These are phyloP conservation scores for Mus spretus DNA, from an alignment of 2,797 vertebrate species.

Conservation along the genomic window DNA sequence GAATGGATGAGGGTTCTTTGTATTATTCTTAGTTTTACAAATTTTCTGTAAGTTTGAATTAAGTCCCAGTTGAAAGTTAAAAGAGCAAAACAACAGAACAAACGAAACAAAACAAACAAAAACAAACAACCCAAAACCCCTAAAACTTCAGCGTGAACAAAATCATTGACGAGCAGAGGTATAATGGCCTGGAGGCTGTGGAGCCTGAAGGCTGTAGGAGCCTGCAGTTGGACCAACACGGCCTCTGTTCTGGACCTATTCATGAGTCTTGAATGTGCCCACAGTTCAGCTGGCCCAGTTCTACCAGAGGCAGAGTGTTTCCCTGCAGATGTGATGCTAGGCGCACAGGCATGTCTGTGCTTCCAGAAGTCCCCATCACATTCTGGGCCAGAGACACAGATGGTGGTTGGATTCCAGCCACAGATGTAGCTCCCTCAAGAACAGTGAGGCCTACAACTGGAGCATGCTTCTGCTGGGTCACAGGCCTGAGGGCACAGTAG, in stretches of 20 bases:
- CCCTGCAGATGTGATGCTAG: slow-evolving; percentile 73
- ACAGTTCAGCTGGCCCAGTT: slow-evolving; percentile 62
- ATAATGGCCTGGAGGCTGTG: not conserved
- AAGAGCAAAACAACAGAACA: not conserved
- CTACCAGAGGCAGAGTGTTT: slow-evolving; percentile 65
- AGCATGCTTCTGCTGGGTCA: slow-evolving; percentile 69
- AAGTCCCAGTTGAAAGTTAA: not conserved
- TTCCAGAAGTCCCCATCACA: slow-evolving; percentile 72
- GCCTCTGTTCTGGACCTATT: slow-evolving; percentile 31
- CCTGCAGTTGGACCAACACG: not conserved
- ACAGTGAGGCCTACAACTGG: slow-evolving; percentile 86
- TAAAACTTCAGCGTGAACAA: not conserved
- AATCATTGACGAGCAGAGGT: not conserved
- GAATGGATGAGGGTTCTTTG: not conserved
- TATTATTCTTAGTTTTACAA: not conserved
- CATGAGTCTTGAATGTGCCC: slow-evolving; percentile 34
- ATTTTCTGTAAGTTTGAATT: not conserved
- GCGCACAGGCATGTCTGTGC: slow-evolving; percentile 82
- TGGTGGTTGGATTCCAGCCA: slow-evolving; percentile 73
- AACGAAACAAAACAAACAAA: not conserved
- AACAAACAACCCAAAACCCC: not conserved
- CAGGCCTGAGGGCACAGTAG: slow-evolving; percentile 83
- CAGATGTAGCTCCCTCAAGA: slow-evolving; percentile 84
- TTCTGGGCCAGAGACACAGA: slow-evolving; percentile 73
- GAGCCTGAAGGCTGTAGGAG: accelerated